Conservation (phyloP, 2,113 vertebrate genomes). For the Scopus umbretta region DNA sequence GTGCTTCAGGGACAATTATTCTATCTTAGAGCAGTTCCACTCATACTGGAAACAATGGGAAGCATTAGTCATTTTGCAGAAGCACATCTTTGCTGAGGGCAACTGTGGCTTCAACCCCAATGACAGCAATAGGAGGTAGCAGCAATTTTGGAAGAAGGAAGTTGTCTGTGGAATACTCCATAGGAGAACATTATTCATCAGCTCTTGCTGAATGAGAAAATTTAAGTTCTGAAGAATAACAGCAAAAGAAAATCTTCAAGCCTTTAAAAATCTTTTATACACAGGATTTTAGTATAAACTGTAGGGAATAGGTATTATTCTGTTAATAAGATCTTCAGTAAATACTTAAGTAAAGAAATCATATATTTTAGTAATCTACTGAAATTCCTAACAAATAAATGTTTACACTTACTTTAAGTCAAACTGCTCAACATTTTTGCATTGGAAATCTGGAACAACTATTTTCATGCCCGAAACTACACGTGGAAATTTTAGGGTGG, state of each 20-base stretch:
- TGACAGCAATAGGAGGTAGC: conserved; percentile 28
- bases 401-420: not conserved
- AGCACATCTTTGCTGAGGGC: not conserved
- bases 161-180: not conserved
- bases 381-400: not conserved
- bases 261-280: not conserved
- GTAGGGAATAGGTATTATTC: not conserved
- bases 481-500: not conserved
- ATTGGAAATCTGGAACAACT: not conserved
- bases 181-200: conserved; percentile 41
- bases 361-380: not conserved
- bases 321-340: not conserved
- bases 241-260: not conserved
- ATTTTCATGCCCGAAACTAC: not conserved
- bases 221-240: not conserved
- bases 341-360: not conserved
- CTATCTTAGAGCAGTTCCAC: not conserved
- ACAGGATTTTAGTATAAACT: not conserved
- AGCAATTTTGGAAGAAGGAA: conserved; percentile 33
- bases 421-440: not conserved
- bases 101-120: conserved; percentile 24
- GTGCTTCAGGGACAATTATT: not conserved
- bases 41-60: conserved; percentile 30
- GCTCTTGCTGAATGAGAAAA: not conserved
- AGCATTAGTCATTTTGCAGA: conserved; percentile 42